Evolutionary conservation across 1,140 invertebrate species (phyloP).

Genomic region (Zaprionus tsacasi): DNA sequence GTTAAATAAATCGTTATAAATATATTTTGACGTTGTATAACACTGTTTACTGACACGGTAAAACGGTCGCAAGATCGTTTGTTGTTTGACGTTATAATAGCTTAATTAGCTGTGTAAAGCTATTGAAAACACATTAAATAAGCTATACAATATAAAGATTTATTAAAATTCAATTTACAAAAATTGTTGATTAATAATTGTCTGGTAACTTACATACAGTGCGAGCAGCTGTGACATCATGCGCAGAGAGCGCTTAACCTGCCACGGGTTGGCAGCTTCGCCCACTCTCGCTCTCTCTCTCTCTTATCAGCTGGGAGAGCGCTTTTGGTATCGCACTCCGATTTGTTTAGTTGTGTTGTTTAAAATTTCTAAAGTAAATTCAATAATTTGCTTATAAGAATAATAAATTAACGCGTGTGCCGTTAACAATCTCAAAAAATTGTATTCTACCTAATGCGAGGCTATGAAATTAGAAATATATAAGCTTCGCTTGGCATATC

Average conservation of each 20-base stretch:
- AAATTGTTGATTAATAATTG: background rate
- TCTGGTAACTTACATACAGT: background rate
- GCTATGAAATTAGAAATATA: background rate
- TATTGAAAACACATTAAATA: background rate
- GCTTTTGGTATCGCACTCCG: conserved; percentile 27
- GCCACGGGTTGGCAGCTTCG: conserved; percentile 30
- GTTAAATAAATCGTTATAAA: conserved; percentile 18
- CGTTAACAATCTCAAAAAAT: background rate
- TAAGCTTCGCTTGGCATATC: background rate
- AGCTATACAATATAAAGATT: background rate
- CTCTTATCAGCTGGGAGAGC: conserved; percentile 59
- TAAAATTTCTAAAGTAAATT: conserved; percentile 24
- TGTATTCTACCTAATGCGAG: background rate
- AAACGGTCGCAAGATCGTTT: background rate
- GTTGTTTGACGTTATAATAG: background rate
- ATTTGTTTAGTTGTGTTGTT: conserved; percentile 45
- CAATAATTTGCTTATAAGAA: background rate
- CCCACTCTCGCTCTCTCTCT: background rate
- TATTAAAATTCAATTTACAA: background rate
- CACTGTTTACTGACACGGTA: conserved; percentile 16
- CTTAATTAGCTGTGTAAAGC: background rate
- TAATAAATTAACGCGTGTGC: background rate
- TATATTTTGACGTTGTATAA: background rate
- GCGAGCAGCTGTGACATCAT: conserved; percentile 14
- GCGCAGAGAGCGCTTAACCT: background rate